Percentiles rank a stretch among this genome's conserved stretches.
These are phyloP conservation scores for Callinectes sapidus DNA, from an alignment of 2,888 invertebrate species.

Conservation along the genomic window DNA sequence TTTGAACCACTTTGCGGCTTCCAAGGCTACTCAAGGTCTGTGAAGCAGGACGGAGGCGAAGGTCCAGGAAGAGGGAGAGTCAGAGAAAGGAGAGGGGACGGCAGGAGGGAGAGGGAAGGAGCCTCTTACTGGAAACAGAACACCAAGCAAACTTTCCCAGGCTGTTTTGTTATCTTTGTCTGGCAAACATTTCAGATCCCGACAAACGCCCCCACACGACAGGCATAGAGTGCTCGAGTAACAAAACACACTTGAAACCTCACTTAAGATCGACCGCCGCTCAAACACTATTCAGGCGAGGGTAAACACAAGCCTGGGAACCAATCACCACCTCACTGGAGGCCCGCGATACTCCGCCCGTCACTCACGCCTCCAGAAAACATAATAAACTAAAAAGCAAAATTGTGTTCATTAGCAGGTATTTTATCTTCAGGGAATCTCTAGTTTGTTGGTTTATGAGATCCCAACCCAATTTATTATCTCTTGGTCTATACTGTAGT, in stretches of 20 bases:
- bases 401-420: slow-evolving; percentile 3
- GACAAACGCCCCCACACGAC: slow-evolving; percentile 3
- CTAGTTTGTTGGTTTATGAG: neutral
- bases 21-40: neutral
- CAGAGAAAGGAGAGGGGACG: neutral
- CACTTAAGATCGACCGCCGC: slow-evolving; percentile 37
- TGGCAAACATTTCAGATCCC: slow-evolving; percentile 17
- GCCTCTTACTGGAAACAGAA: slow-evolving; percentile 8
- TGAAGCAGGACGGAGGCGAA: slow-evolving; percentile 11
- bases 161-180: slow-evolving; percentile 16
- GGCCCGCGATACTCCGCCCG: neutral
- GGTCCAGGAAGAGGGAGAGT: neutral
- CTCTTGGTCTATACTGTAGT: neutral
- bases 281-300: neutral
- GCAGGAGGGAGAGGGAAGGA: neutral
- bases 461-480: neutral
- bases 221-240: slow-evolving; percentile 20
- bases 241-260: slow-evolving; percentile 34
- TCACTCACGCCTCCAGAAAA: neutral
- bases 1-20: neutral
- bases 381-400: slow-evolving; percentile 19
- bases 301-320: slow-evolving; percentile 32
- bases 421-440: neutral
- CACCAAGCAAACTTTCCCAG: slow-evolving; percentile 36
- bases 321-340: slow-evolving; percentile 6